phyloP scores from a whole-genome alignment of 2,888 invertebrate species.

The Gisinianus flammeolus region DNA sequence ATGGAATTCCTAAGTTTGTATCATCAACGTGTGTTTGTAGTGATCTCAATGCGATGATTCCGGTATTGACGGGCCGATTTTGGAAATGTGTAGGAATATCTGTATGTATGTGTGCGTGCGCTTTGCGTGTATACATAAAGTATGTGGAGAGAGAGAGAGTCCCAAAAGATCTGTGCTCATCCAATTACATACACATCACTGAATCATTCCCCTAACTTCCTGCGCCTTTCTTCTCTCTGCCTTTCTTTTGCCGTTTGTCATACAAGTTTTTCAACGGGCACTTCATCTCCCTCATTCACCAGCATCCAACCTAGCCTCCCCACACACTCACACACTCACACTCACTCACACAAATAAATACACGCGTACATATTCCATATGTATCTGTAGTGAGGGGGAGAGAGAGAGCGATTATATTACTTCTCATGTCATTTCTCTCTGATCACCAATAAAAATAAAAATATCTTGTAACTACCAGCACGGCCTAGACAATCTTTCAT shows the following conservation, averaged over 20 bases:
- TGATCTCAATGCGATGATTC: no score
- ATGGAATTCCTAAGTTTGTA: no score
- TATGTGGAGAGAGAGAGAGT: not conserved
- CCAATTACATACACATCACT: constrained; percentile 52
- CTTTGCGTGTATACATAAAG: no score
- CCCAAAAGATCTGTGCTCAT: constrained; percentile 42
- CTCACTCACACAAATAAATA: not conserved
- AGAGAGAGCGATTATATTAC: not conserved
- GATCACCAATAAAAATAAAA: not conserved
- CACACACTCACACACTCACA: not conserved
- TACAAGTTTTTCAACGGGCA: constrained; percentile 47
- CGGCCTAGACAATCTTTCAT: not conserved
- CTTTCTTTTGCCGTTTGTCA: constrained; percentile 36
- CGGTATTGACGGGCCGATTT: no score
- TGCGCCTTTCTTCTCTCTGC: constrained; percentile 22
- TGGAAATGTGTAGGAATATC: no score
- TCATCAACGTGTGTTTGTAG: no score
- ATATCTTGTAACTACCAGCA: not conserved
- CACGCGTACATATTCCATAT: not conserved
- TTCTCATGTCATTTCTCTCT: not conserved
- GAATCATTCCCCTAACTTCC: constrained; percentile 38
- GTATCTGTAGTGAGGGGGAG: not conserved
- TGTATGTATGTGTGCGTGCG: no score
- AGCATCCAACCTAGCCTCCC: not conserved
- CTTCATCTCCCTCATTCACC: constrained; percentile 45